Conservation (phyloP, 2,888 invertebrate species). For the Diadromus collaris region DNA sequence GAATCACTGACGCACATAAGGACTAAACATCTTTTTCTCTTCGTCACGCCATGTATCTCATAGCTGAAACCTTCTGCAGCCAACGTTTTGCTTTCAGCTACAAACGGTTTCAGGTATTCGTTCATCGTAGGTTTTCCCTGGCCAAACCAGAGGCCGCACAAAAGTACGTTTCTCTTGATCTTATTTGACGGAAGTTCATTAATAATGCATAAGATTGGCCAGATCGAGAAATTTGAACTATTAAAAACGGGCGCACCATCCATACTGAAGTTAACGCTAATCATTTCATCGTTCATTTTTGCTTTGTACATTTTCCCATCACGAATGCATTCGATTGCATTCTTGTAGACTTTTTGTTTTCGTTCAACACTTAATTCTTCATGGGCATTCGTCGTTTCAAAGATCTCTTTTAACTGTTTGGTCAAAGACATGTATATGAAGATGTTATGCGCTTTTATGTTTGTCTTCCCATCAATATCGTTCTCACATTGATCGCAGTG, state of each 20-base stretch:
- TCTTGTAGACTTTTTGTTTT: background rate
- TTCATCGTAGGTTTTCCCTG: slow-evolving; percentile 38
- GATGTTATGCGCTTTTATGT: background rate
- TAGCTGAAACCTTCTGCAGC: slow-evolving; percentile 29
- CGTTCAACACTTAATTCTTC: background rate
- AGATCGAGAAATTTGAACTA: slow-evolving; percentile 45
- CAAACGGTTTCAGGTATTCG: slow-evolving; percentile 27
- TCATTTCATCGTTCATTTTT: slow-evolving; percentile 4
- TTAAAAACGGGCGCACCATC: slow-evolving; percentile 48
- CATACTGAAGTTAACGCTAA: slow-evolving; percentile 34
- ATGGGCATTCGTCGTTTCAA: background rate
- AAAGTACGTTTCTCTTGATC: slow-evolving; percentile 14
- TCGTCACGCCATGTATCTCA: background rate
- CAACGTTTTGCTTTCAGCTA: slow-evolving; percentile 6
- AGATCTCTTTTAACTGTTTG: background rate
- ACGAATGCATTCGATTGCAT: background rate
- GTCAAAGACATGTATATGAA: background rate
- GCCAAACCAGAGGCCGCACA: slow-evolving; percentile 47
- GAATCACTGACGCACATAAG: slow-evolving; percentile 47
- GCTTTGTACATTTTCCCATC: background rate
- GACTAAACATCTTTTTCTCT: slow-evolving; percentile 27
- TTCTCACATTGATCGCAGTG: background rate
- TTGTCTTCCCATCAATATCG: background rate
- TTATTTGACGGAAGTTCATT: slow-evolving; percentile 45
- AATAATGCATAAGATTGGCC: slow-evolving; percentile 41